Percentiles rank a stretch among this genome's conserved stretches.
Conservation (phyloP, 2,113 vertebrate genomes). For the human (Homo sapiens) region DNA sequence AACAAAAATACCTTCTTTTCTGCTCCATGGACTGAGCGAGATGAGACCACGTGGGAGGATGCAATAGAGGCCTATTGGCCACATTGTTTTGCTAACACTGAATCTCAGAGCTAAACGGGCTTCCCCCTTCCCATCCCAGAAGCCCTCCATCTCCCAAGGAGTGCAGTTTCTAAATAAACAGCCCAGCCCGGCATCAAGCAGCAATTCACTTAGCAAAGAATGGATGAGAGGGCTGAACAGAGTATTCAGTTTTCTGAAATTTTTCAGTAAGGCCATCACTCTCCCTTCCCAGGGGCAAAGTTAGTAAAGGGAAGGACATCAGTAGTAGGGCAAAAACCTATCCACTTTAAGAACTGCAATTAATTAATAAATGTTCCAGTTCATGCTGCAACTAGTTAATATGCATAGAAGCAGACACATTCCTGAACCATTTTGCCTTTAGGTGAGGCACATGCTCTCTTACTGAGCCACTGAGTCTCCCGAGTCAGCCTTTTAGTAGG, state of each 20-base stretch:
- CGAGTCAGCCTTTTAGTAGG: neutral
- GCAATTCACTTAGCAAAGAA: neutral
- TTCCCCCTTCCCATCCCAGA: rapidly evolving
- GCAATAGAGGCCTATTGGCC: neutral
- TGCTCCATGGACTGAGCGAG: neutral
- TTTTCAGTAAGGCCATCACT: neutral
- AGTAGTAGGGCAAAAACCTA: neutral
- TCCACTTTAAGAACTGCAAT: neutral
- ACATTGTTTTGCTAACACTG: neutral
- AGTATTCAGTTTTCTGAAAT: neutral
- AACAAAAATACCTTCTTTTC: neutral
- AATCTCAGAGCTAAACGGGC: neutral
- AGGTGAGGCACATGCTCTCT: neutral
- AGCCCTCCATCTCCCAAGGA: neutral
- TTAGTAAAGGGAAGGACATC: neutral
- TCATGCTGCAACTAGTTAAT: neutral
- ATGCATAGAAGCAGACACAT: neutral
- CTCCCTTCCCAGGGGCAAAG: neutral
- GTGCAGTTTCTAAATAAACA: neutral
- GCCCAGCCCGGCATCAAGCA: neutral
- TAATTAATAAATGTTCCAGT: neutral
- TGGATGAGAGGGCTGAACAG: neutral
- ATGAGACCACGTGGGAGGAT: neutral
- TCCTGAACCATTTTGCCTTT: neutral
- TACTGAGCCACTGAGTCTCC: neutral